Base-by-base conservation (phyloP, 2,888 invertebrate species). In the Halocaridina rubra region DNA sequence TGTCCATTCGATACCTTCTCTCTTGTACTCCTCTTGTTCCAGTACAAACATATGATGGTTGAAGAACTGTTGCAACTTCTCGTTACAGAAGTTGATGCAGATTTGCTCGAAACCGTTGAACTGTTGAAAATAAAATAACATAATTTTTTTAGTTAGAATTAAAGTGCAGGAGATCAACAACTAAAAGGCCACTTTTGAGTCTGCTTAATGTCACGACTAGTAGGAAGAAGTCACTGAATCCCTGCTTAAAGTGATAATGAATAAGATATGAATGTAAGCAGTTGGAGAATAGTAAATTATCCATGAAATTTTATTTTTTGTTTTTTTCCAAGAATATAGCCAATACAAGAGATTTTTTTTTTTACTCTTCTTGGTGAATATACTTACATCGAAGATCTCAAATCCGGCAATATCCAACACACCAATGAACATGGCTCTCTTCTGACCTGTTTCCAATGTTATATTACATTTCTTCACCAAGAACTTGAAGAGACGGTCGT, bases 21-120 rank as follows among this genome's bases (percentile, higher is more conserved):
- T 95, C 91, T 96, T 97, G 93, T 99, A 99, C 92, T 98, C 98
- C 93, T 99, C 98, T 95, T 99, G 98, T 93, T 98, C 98, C 92
- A 98, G 93, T 90, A 99, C 98, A 93, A 99, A 99, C 98, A 99
- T 99, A 95, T 98, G 96, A 92, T 99, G 98, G 93, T 99, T 98
- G 95, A 99, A 99, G 94, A 98, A 99, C 93, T 99, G 98, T 93
- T 99, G 98, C 90, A 99, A 94, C 72, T 78, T 82, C 82, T 82
- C 82, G 19, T 82, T 78, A 71, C 77, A 72, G 90, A 93, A 93
- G 90, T 93, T 93, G 91, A 93, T 93, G 90, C 93, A 93, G 81
- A 93, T 89, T 90, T 93, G 93, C 89, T 93, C 93, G 90, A 93
- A 93, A 80, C 92, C 92, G 90, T 93, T 93, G 89, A 90, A 91